Base-by-base conservation (phyloP, 2,888 invertebrate species). In the Andrena minutula region DNA sequence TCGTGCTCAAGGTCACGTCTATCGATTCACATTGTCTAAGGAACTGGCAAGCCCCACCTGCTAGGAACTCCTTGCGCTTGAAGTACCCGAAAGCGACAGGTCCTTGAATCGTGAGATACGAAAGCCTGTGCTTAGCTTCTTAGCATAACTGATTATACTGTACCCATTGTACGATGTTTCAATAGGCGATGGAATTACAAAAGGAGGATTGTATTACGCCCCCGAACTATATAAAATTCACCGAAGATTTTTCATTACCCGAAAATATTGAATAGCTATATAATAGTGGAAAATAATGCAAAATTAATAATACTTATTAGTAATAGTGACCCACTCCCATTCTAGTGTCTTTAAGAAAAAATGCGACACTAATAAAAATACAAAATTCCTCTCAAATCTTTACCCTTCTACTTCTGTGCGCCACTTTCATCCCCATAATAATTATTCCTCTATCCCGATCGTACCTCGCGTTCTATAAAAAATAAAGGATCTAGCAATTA, bases 11-110 rank as follows among this genome's bases (percentile, higher is more conserved):
- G 51, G 51, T 51, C 8, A 51, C 20, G 51, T 51, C 20, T 51
- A 20, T 51, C 23, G 30, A 8, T 51, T 32, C 30, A 51, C 47
- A 51, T 71, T 71, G 32, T 23, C 32, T n/a, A 49, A 2, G 23
- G 6, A 51, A 51, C 10, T 6, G n/a, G 49, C 61, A 23, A 20
- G 49, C 30, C 5, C 12, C 47, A 12, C 41, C 6, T 30, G 71
- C 49, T 65, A 28, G 6, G 51, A 0, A 20, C 41, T 28, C 32
- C n/a, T 16, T 35, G 8, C 51, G 8, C 35, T 35, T 2, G 53
- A 73, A 35, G 20, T 65, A 28, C 35, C 65, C 32, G 28, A 73
- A 73, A 73, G 73, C 65, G 65, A 56, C 53, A 53, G 8, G 35
- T 35, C 35, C 51, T 41, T 73, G 65, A 35, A 41, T 20, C 8